Percentiles rank a stretch among this genome's conserved stretches.
Conservation (phyloP, 2,797 vertebrate genomes). For the Trichosurus vulpecula region DNA sequence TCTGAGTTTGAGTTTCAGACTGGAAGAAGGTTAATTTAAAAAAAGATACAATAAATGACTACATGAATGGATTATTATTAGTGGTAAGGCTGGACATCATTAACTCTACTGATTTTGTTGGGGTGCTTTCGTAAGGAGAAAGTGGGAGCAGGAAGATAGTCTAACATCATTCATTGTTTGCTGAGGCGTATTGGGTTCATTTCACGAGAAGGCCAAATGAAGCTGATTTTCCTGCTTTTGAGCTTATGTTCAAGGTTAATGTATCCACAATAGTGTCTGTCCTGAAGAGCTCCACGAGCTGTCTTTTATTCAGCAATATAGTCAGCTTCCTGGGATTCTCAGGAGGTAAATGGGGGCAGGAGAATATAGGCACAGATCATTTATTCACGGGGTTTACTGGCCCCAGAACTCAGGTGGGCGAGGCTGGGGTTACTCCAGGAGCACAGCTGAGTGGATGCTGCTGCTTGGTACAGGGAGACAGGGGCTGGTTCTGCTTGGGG, state of each 20-base stretch:
- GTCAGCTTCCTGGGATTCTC: not conserved
- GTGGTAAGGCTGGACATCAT: not conserved
- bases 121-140: not conserved
- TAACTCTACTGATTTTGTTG: not conserved
- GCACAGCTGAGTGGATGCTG: not conserved
- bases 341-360: not conserved
- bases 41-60: fast-evolving
- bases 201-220: not conserved
- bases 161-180: not conserved
- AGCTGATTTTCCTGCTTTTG: not conserved
- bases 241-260: not conserved
- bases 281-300: not conserved
- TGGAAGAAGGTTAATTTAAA: not conserved
- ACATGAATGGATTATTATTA: fast-evolving
- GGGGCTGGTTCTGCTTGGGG: not conserved
- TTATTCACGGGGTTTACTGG: not conserved
- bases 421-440: not conserved
- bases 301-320: not conserved
- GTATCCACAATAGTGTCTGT: not conserved
- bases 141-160: not conserved
- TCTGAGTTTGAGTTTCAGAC: not conserved
- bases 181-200: not conserved
- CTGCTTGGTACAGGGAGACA: not conserved
- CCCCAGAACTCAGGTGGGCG: not conserved
- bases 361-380: not conserved